Evolutionary conservation across 2,888 invertebrate species (phyloP), one percentile per base, ranked within the genome.

Genomic region (Morpho achilles): DNA sequence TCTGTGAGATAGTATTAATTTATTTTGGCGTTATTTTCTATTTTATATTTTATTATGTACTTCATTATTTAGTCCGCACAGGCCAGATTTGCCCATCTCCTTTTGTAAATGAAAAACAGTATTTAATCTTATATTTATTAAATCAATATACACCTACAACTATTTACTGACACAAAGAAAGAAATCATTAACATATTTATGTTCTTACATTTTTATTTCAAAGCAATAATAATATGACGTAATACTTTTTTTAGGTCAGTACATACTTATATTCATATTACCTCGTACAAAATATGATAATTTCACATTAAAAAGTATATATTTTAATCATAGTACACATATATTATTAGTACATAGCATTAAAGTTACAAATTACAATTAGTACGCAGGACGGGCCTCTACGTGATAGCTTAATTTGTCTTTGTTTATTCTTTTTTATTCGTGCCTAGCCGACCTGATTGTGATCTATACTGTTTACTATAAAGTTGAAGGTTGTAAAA

Each of bases 71-170:
- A n/a, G n/a, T n/a, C n/a, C n/a, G n/a, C n/a, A n/a, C n/a, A n/a
- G n/a, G n/a, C n/a, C n/a, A n/a, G n/a, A n/a, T n/a, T n/a, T n/a
- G n/a, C n/a, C n/a, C n/a, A n/a, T n/a, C n/a, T n/a, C n/a, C n/a
- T n/a, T n/a, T n/a, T n/a, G 40, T 49, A 59, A 61, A 68, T 68
- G 61, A 70, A 66, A 68, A 47, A 45, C 60, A 48, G 50, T 46
- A 47, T 64, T 61, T 67, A 70, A 74, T 80, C 83, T 83, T 77
- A 79, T 71, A 80, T 87, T 86, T 87, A 85, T 87, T 87, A 81
- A 79, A 80, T 83, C 78, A 87, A 86, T 87, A 87, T 87, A 87
- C 87, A 87, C 87, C 86, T 87, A 87, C 76, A 76, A 72, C 85
- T 87, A 87, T 79, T 81, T 85, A 81, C 76, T 79, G 81, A 85